Conservation (phyloP, 2,113 vertebrate genomes). For the Tonatia bakeri region DNA sequence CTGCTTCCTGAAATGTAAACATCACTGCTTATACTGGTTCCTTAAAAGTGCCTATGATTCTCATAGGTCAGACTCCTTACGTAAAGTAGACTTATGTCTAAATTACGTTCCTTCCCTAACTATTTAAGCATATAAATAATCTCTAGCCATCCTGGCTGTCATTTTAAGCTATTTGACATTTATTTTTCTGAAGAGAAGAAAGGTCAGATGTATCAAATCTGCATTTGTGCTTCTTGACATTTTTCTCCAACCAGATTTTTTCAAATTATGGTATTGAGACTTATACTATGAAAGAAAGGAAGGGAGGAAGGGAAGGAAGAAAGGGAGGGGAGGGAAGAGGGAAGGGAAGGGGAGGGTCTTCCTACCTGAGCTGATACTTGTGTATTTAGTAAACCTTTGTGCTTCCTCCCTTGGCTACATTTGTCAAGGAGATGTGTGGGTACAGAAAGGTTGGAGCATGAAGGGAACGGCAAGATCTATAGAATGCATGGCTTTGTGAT, state of each 20-base stretch:
- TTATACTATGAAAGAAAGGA: constrained; percentile 30
- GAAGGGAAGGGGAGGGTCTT: neutral
- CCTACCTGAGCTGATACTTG: neutral
- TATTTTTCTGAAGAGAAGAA: constrained; percentile 83
- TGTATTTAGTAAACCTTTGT: neutral
- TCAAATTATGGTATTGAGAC: constrained; percentile 76
- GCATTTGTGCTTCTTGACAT: constrained; percentile 82
- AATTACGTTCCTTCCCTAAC: constrained; percentile 80
- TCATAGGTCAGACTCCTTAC: constrained; percentile 69
- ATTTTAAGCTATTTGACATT: constrained; percentile 84
- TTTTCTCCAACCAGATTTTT: constrained; percentile 81
- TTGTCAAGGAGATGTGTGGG: neutral
- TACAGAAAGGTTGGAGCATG: neutral
- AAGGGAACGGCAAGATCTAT: neutral
- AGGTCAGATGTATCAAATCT: constrained; percentile 84
- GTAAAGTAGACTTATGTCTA: constrained; percentile 75
- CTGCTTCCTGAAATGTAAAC: constrained; percentile 27
- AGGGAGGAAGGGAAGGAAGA: no score
- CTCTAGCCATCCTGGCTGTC: constrained; percentile 75
- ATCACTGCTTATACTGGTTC: neutral
- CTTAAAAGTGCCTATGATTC: neutral
- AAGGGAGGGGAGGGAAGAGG: accelerated
- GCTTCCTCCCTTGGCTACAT: neutral
- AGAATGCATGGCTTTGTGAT: neutral
- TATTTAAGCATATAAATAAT: constrained; percentile 84